A percentile compares a stretch with the other conserved stretches of the same genome.
Evolutionary conservation across 1,140 invertebrate genomes (phyloP).

Genomic region (Myzus persicae): DNA sequence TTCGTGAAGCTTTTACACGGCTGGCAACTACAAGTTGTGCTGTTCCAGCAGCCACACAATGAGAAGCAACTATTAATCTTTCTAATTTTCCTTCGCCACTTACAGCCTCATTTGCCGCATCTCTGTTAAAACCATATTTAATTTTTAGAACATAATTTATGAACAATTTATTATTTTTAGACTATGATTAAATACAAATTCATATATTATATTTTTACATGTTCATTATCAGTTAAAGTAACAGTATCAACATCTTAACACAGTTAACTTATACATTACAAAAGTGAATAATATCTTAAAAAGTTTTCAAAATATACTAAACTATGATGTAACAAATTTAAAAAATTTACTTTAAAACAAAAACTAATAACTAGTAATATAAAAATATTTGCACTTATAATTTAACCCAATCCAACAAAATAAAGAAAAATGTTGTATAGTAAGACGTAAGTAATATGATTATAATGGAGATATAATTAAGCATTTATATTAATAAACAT

Average conservation of each 20-base stretch:
- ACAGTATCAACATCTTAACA: too few relatives aligned
- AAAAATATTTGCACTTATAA: too few relatives aligned
- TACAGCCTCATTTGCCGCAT: constrained; percentile 93
- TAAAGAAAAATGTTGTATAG: too few relatives aligned
- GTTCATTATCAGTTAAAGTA: background rate
- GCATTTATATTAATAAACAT: too few relatives aligned
- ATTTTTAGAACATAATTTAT: background rate
- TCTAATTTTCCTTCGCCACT: constrained; percentile 88
- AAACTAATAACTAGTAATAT: too few relatives aligned
- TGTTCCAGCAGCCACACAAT: constrained; percentile 96
- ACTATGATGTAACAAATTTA: too few relatives aligned
- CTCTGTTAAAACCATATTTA: constrained; percentile 68
- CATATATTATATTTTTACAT: too few relatives aligned
- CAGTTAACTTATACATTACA: background rate
- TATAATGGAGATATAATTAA: too few relatives aligned
- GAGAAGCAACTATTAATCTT: constrained; percentile 92
- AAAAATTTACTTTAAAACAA: too few relatives aligned
- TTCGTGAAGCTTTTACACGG: constrained; percentile 86
- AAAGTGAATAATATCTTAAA: background rate
- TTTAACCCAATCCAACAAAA: too few relatives aligned
- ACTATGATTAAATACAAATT: background rate
- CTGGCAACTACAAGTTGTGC: constrained; percentile 96
- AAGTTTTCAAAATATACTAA: background rate
- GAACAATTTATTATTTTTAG: background rate
- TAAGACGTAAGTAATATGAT: too few relatives aligned